Conservation (phyloP, 2,113 vertebrate genomes). For the Ondatra zibethicus region DNA sequence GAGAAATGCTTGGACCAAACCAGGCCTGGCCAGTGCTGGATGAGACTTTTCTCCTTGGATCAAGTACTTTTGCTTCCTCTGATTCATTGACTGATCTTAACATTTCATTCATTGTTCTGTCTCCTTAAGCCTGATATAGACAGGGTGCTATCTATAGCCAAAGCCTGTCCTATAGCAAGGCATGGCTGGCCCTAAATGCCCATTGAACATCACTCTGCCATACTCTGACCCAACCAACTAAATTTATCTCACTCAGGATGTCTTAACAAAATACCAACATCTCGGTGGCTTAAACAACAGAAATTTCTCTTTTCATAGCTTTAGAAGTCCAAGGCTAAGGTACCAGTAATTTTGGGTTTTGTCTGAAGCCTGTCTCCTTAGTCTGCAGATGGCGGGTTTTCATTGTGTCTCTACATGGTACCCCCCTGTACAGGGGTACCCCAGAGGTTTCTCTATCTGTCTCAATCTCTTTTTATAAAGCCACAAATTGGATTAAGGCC, state of each 20-base stretch:
- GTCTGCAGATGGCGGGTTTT: not conserved
- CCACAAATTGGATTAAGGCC: not conserved
- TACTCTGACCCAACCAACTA: not conserved
- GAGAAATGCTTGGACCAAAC: not conserved
- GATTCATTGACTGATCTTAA: not conserved
- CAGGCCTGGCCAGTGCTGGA: not conserved
- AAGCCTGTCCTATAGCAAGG: not conserved
- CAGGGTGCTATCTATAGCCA: not conserved
- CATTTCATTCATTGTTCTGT: not conserved
- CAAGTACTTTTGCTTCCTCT: not conserved
- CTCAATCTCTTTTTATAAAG: not conserved
- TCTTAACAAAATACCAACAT: not conserved
- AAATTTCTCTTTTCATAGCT: not conserved
- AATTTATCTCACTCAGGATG: no score
- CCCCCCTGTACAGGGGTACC: not conserved
- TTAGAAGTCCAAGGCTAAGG: not conserved
- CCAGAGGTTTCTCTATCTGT: not conserved
- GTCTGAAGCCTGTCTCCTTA: not conserved
- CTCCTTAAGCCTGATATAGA: not conserved
- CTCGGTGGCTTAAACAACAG: not conserved
- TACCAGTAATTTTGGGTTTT: not conserved
- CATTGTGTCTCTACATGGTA: not conserved
- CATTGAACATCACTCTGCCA: fast-evolving
- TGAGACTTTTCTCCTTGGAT: not conserved
- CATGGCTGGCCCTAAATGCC: not conserved